phyloP scores from a whole-genome alignment of 2,888 invertebrate genomes.

The Chromoteleia sp. region DNA sequence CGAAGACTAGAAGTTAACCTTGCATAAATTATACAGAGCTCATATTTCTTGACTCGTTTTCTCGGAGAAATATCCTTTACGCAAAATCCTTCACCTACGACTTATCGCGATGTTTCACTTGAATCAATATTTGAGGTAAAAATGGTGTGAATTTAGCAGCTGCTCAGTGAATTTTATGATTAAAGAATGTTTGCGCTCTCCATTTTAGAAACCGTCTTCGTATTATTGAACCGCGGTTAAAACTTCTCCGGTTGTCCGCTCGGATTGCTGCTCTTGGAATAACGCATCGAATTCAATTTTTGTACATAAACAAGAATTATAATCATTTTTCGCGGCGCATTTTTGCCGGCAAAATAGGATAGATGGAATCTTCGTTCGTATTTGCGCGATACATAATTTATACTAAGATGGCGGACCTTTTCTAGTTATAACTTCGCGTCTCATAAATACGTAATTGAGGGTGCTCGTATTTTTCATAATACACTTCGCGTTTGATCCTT shows the following conservation, averaged over 20 bases:
- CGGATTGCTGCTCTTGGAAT: neutral
- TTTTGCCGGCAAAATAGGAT: neutral
- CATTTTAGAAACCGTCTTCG: conserved; percentile 12
- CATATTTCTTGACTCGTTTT: conserved; percentile 47
- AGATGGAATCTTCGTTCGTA: neutral
- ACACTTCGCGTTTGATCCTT: neutral
- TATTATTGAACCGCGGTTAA: neutral
- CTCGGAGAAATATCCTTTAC: conserved; percentile 57
- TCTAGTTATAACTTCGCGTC: conserved; percentile 10
- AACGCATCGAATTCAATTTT: conserved; percentile 1
- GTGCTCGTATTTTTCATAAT: conserved; percentile 14
- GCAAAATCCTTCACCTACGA: conserved; percentile 56
- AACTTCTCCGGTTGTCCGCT: neutral
- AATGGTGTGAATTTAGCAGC: conserved; percentile 47
- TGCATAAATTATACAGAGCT: conserved; percentile 54
- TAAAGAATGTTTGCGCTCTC: conserved; percentile 23
- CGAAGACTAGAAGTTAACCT: conserved; percentile 45
- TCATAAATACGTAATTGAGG: conserved; percentile 28
- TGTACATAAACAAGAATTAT: neutral
- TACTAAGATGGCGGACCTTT: conserved; percentile 9
- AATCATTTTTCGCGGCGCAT: neutral
- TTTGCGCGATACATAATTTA: conserved; percentile 11
- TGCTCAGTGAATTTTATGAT: conserved; percentile 39
- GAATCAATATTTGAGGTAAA: conserved; percentile 57
- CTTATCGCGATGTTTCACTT: conserved; percentile 49